A percentile compares a stretch with the other conserved stretches of the same genome.
Conservation (phyloP, 2,888 invertebrate genomes). For the Meganola albula region DNA sequence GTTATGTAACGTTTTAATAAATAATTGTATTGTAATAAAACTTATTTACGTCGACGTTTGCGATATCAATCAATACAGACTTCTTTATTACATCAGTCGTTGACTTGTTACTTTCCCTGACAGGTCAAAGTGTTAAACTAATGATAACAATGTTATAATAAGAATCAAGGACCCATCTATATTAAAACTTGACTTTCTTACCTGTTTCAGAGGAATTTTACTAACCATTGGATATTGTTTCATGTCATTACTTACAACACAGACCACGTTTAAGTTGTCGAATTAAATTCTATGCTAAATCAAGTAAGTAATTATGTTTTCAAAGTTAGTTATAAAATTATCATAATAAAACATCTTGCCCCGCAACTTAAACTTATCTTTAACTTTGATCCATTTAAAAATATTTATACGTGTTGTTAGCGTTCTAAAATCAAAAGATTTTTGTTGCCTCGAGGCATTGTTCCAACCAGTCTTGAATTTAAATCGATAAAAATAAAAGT, state of each 20-base stretch:
- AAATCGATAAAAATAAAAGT: conserved; percentile 47
- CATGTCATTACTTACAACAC: too few species aligned
- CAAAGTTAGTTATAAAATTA: too few species aligned
- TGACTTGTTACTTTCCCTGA: conserved; percentile 58
- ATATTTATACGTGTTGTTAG: conserved; percentile 25
- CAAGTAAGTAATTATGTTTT: too few species aligned
- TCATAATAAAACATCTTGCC: too few species aligned
- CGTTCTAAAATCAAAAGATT: conserved; percentile 41
- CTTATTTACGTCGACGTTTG: conserved; percentile 33
- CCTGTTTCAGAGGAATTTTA: too few species aligned
- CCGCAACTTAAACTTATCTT: too few species aligned
- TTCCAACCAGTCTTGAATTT: conserved; percentile 49
- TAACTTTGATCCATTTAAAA: too few species aligned
- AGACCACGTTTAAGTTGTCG: too few species aligned
- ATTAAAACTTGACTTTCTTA: too few species aligned
- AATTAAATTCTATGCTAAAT: too few species aligned
- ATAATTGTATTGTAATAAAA: conserved; percentile 32
- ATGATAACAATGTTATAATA: conserved; percentile 65
- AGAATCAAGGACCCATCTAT: too few species aligned
- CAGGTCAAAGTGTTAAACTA: conserved; percentile 57
- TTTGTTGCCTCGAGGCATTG: conserved; percentile 39
- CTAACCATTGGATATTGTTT: too few species aligned
- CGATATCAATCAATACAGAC: conserved; percentile 41
- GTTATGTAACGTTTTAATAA: conserved; percentile 37
- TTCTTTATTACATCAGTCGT: conserved; percentile 57